Conservation (phyloP, 37 sponge, comb jelly and placozoan genomes). For the Bolinopsis microptera region DNA sequence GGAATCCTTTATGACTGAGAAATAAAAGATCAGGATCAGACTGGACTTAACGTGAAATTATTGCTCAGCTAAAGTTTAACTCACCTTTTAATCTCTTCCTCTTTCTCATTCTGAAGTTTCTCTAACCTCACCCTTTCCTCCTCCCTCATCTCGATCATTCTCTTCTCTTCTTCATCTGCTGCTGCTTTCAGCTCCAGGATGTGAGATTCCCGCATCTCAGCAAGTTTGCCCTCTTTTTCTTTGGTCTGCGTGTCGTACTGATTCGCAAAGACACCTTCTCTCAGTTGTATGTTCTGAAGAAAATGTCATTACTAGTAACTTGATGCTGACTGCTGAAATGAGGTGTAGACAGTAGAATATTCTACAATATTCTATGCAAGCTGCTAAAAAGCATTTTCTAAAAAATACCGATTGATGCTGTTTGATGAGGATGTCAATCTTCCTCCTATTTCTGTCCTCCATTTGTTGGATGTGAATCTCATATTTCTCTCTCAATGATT, state of each 20-base stretch:
- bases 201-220: slow-evolving; percentile 2
- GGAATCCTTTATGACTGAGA: too few relatives aligned
- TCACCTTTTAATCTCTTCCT: slow-evolving; percentile 33
- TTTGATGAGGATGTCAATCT: background rate
- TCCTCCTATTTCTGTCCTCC: slow-evolving; percentile 19
- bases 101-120: slow-evolving; percentile 16
- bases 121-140: slow-evolving; percentile 34
- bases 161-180: slow-evolving; percentile 26
- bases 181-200: background rate
- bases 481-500: slow-evolving; percentile 1
- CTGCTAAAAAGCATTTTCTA: too few relatives aligned
- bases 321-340: too few relatives aligned
- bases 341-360: too few relatives aligned
- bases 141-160: background rate
- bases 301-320: too few relatives aligned
- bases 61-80: too few relatives aligned
- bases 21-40: too few relatives aligned
- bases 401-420: slow-evolving; percentile 45
- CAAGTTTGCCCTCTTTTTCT: background rate
- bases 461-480: background rate
- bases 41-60: too few relatives aligned
- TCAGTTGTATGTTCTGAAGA: background rate
- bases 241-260: background rate
- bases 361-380: too few relatives aligned
- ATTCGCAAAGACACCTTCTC: slow-evolving; percentile 37